Evolutionary conservation across 1,140 invertebrate genomes (phyloP), one percentile per base, ranked within the genome.

Genomic region (Halyomorpha halys): DNA sequence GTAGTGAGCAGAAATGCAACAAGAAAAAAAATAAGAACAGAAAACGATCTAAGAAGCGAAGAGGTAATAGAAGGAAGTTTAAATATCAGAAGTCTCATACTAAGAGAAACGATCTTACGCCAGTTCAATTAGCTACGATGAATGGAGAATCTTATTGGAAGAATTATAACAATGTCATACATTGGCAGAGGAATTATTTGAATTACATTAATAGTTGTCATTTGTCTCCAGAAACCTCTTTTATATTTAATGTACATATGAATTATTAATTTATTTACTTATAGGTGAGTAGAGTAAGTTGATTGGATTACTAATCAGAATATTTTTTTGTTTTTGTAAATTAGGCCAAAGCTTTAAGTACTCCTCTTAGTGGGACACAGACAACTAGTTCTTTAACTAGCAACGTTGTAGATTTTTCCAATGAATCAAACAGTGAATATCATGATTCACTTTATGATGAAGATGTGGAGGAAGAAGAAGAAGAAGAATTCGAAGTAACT

Each of bases 401-500:
- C 5, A 39, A 13, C 1, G 34, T 11, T 11, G 34, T 39, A 39
- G 34, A 39, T 39, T 39, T 13, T 39, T 3, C 11, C 11, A 13
- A 39, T 39, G 34, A 39, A 39, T 39, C 34, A 11, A 39, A 39
- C 34, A 39, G 34, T 39, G 34, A 39, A 39, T 39, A 11, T 1
- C 13, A 39, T 39, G 34, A 39, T 39, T 39, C 34, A 39, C 6
- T 11, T 11, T 39, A 39, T 39, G 34, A 39, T 11, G 34, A 39
- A 13, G 47, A 30, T 25, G 62, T 3, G 16, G 62, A n/a, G n/a
- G n/a, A n/a, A n/a, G n/a, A 63, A 25, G 49, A 47, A 16, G 62
- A 63, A 27, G 62, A 63, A 14, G 62, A 63, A n/a, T 53, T 45
- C 8, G 62, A 34, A n/a, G 62, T 63, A 14, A 53, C 62, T 54